Evolutionary conservation across 2,113 vertebrate genomes (phyloP).

Genomic region (Nerophis lumbriciformis): DNA sequence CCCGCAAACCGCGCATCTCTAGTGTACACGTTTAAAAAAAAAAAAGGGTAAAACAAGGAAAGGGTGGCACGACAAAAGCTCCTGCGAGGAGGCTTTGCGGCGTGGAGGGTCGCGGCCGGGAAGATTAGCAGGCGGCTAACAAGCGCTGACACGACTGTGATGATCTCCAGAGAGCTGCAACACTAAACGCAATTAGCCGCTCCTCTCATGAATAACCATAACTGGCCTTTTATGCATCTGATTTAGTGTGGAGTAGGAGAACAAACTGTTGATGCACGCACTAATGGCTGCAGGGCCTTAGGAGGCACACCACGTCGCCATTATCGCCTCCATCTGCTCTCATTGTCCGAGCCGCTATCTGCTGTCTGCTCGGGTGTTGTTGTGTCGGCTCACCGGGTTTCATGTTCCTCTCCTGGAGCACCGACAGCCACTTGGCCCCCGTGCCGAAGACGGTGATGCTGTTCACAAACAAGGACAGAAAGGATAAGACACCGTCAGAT

Average conservation of each 20-base stretch:
- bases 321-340: constrained; percentile 43
- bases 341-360: constrained; percentile 16
- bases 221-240: constrained; percentile 35
- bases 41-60: background rate
- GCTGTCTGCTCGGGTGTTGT: constrained; percentile 19
- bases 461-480: constrained; percentile 14
- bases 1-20: too few species aligned
- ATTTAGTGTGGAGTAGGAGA: constrained; percentile 34
- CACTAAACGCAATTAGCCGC: constrained; percentile 50
- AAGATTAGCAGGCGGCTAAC: constrained; percentile 34
- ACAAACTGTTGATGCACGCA: constrained; percentile 25
- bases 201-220: constrained; percentile 37
- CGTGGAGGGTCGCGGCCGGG: background rate
- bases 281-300: constrained; percentile 31
- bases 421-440: constrained; percentile 91
- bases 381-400: constrained; percentile 80
- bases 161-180: constrained; percentile 29
- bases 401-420: constrained; percentile 85
- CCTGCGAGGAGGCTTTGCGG: background rate
- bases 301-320: constrained; percentile 25
- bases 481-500: background rate
- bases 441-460: constrained; percentile 96
- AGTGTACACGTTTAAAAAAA: too few species aligned
- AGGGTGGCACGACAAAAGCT: too few species aligned
- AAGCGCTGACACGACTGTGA: constrained; percentile 21